These are phyloP conservation scores for Plectus sambesii DNA, from an alignment of 1,140 invertebrate genomes.

Conservation along the genomic window DNA sequence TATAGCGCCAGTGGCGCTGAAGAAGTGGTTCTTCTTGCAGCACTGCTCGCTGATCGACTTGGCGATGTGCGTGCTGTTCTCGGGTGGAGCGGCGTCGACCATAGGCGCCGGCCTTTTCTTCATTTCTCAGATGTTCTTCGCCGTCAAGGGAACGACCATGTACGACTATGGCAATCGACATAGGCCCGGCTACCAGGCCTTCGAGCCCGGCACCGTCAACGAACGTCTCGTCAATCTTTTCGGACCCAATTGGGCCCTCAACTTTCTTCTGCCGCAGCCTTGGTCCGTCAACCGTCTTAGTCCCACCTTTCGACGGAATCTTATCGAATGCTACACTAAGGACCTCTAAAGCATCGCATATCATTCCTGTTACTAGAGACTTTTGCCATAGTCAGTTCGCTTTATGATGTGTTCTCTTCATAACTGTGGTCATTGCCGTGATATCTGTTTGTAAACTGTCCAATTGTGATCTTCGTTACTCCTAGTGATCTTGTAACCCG, in stretches of 20 bases:
- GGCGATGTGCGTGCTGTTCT: constrained; percentile 4
- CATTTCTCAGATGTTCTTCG: constrained; percentile 21
- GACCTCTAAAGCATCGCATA: too few species aligned
- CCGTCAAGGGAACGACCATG: constrained; percentile 20
- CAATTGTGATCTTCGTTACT: too few species aligned
- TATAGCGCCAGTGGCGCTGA: constrained; percentile 17
- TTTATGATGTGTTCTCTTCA: too few species aligned
- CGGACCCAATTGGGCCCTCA: constrained; percentile 21
- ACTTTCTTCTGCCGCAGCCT: constrained; percentile 19
- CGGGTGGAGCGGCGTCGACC: neutral
- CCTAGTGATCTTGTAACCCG: too few species aligned
- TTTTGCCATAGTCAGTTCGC: too few species aligned
- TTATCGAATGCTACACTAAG: too few species aligned
- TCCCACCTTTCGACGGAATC: too few species aligned
- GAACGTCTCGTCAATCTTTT: constrained; percentile 22
- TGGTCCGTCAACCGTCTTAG: too few species aligned
- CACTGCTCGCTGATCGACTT: neutral
- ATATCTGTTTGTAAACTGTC: too few species aligned
- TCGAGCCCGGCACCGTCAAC: constrained; percentile 16
- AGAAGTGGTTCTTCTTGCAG: constrained; percentile 19
- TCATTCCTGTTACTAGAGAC: too few species aligned
- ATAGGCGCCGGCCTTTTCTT: constrained; percentile 18
- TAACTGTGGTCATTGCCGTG: too few species aligned
- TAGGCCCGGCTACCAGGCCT: constrained; percentile 13
- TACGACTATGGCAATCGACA: constrained; percentile 19